Conservation (phyloP, 2,113 vertebrate species). For the Cryptomyrus ogoouensis region DNA sequence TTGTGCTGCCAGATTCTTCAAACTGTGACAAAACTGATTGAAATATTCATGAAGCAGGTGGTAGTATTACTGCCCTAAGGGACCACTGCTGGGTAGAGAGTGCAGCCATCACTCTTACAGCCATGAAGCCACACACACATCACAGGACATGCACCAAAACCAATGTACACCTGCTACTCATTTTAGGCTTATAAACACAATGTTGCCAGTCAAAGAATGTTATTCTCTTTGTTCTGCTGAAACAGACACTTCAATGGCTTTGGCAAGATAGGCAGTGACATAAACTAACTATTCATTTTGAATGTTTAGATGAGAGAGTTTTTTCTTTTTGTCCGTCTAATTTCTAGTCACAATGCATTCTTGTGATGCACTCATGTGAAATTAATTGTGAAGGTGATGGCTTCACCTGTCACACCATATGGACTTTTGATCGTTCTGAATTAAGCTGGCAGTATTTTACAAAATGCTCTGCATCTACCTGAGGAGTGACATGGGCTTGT, state of each 20-base stretch:
- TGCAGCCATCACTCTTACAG: background rate
- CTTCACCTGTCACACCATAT: background rate
- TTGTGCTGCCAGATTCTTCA: background rate
- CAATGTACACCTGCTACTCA: background rate
- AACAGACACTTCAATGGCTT: background rate
- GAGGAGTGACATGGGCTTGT: background rate
- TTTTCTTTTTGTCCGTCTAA: background rate
- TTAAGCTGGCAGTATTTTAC: background rate
- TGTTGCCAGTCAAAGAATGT: background rate
- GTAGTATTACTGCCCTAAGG: background rate
- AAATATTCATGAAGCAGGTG: background rate
- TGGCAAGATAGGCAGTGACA: background rate
- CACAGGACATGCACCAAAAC: background rate
- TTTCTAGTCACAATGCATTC: background rate
- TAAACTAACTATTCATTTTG: background rate
- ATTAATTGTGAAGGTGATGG: background rate
- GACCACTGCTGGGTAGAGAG: background rate
- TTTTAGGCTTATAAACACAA: background rate
- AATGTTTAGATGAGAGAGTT: background rate
- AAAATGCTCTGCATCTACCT: background rate
- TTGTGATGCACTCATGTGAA: background rate
- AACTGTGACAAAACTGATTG: background rate
- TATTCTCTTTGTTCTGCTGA: background rate
- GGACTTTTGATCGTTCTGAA: background rate
- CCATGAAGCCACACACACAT: background rate